Base-by-base conservation (phyloP, 2,888 invertebrate genomes). In the Oxystoma pomonae region DNA sequence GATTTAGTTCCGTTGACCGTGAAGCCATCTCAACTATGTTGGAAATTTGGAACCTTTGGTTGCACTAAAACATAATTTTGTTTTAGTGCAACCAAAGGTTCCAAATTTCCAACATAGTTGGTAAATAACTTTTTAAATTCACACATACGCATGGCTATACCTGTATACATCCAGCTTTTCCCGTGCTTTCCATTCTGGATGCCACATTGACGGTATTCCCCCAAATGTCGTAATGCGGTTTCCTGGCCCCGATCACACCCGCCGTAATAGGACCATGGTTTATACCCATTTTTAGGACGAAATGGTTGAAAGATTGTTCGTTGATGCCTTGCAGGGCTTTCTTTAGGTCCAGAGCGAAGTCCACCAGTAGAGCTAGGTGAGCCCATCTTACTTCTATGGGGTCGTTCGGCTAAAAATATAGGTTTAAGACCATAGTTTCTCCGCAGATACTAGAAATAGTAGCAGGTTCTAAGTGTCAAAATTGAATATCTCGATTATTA, bases 131-230 rank as follows among this genome's bases (percentile, higher is more conserved):
- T n/a, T n/a, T n/a, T n/a, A n/a, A n/a, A n/a, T n/a, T n/a, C n/a
- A n/a, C n/a, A n/a, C n/a, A n/a, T n/a, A n/a, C n/a, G n/a, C n/a
- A n/a, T n/a, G n/a, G n/a, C 50, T 50, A 80, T 74, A 95, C 96
- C 89, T 97, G 95, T 74, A 96, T 92, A 71, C 91, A 92, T 2
- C 95, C 95, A 61, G 94, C 94, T 82, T 95, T 96, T 66, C 98
- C 98, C 0, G 97, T 97, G 76, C 95, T 96, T 78, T 98, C 98
- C 98, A 98, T 98, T 64, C 97, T 84, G 0, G 96, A 96, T 3
- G 98, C 96, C 1, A 98, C 97, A 77, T 98, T 98, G 16, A 97
- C 96, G 0, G 96, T 95, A 77, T 97, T 96, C 1, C 96, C 96
- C 95, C 95, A 96, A 73, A 97, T 96, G 78, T 97, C 96, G 76